phyloP scores from a whole-genome alignment of 2,797 vertebrate genomes.

The Hephaestus fuliginosus region DNA sequence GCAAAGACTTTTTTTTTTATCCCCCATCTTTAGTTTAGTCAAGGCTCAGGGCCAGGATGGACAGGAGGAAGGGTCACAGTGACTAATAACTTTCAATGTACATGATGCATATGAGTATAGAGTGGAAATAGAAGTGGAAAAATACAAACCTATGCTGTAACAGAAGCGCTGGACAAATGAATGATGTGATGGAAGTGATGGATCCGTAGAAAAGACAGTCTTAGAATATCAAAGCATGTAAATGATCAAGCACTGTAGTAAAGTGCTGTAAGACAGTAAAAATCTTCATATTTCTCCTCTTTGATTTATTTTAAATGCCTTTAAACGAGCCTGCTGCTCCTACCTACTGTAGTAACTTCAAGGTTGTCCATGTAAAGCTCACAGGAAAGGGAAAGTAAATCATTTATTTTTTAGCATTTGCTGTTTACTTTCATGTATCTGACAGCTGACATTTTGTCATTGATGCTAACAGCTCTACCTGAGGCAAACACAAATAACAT shows the following conservation, averaged over 20 bases:
- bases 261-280: background rate
- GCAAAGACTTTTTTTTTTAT: background rate
- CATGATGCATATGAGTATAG: no score
- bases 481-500: slow-evolving; percentile 27
- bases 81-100: background rate
- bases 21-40: background rate
- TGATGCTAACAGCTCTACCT: slow-evolving; percentile 33
- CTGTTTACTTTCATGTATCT: slow-evolving; percentile 29
- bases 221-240: background rate
- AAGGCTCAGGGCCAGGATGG: background rate
- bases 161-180: background rate
- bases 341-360: background rate
- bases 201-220: background rate
- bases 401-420: background rate
- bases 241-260: background rate
- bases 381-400: background rate
- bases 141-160: background rate
- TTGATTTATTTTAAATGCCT: background rate
- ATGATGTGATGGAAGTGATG: background rate
- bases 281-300: background rate
- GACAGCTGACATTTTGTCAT: slow-evolving; percentile 40
- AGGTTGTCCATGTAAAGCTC: background rate
- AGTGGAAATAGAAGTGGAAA: background rate
- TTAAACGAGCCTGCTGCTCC: background rate
- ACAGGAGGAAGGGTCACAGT: background rate